Evolutionary conservation across 2,113 vertebrate genomes (phyloP).

Genomic region (Pseudorhombus dupliciocellatus): DNA sequence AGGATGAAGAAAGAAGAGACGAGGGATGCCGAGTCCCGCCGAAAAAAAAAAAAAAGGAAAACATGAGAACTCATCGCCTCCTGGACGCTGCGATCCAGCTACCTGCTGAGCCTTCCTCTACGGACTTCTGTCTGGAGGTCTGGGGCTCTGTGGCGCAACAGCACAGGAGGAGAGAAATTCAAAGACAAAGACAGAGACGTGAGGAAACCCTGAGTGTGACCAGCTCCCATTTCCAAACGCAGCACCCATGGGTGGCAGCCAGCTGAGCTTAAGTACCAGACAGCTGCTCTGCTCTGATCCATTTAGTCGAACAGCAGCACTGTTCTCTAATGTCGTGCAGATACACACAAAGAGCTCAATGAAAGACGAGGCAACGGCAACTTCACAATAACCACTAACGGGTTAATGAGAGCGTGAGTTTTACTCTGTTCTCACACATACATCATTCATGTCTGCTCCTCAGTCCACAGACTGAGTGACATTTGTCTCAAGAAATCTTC

Average conservation of each 20-base stretch:
- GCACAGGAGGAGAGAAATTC: conserved; percentile 15
- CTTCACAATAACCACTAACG: neutral
- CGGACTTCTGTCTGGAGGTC: conserved; percentile 36
- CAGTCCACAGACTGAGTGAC: neutral
- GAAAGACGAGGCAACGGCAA: neutral
- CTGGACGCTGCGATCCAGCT: conserved; percentile 41
- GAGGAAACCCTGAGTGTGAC: conserved; percentile 34
- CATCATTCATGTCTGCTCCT: too few species aligned
- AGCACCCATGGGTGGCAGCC: conserved; percentile 20
- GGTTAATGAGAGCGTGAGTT: neutral
- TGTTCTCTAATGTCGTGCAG: neutral
- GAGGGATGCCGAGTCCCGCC: neutral
- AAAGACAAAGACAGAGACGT: conserved; percentile 32
- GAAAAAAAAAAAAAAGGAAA: conserved; percentile 1
- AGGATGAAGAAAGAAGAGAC: neutral
- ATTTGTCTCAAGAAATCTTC: too few species aligned
- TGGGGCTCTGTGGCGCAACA: conserved; percentile 49
- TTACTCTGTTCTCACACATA: neutral
- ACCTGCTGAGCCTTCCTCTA: conserved; percentile 63
- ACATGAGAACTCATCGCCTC: conserved; percentile 25
- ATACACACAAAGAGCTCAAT: neutral
- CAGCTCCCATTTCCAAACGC: conserved; percentile 6
- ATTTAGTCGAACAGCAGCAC: conserved; percentile 29
- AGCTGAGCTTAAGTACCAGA: conserved; percentile 25
- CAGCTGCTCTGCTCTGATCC: conserved; percentile 36